Evolutionary conservation across 2,888 invertebrate species (phyloP), one percentile per base, ranked within the genome.

Genomic region (Parascotia fuliginaria): DNA sequence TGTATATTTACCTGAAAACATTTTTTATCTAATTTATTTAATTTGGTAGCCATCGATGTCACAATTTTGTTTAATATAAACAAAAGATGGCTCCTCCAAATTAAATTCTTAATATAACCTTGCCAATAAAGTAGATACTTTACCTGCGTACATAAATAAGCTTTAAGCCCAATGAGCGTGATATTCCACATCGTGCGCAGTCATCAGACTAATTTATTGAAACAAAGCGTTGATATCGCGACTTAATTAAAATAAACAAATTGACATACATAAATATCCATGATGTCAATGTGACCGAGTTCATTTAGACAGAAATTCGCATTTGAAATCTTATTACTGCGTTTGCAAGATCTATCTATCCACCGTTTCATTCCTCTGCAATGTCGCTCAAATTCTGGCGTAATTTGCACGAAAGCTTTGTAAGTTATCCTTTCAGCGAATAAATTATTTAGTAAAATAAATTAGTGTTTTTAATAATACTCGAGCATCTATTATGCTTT

Each of bases 311-410:
- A 75, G 77, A 82, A 81, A 75, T 79, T 74, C 81, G 77, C 85
- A 81, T 86, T 85, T 81, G 83, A 85, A 86, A 84, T 84, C 79
- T 85, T 87, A 87, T 87, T 87, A 81, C 79, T 56, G 59, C 63
- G 64, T 69, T 70, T 60, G 70, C 38, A 59, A 63, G 63, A 62
- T 40, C 56, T 54, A 57, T 65, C 59, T 62, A 68, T 72, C 71
- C 66, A 50, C 59, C 55, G 59, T 65, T 54, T 50, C 79, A 74
- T 77, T 81, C 64, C 77, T 56, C 53, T 49, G 69, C 69, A 64
- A 72, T 74, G 67, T 74, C 62, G 66, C 65, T 70, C 71, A 77
- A 84, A 84, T 85, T 79, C 79, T 79, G 65, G 68, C 64, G 65
- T 63, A 63, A 71, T 75, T 77, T 68, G 60, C 47, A 55, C 50